These are phyloP conservation scores for Sceliomorpha sp. DNA, from an alignment of 2,888 invertebrate species.

Conservation along the genomic window DNA sequence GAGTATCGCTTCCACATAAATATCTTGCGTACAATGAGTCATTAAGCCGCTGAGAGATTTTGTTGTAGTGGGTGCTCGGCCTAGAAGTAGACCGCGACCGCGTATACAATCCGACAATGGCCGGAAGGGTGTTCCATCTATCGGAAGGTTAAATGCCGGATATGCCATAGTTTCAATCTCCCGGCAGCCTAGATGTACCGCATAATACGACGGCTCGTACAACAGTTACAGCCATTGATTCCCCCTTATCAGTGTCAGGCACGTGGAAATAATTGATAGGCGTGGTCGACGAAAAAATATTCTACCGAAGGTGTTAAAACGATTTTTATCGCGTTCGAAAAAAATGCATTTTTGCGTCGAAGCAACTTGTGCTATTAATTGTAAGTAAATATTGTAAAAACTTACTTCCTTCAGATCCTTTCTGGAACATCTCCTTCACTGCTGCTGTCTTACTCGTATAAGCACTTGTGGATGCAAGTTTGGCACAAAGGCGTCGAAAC, in stretches of 20 bases:
- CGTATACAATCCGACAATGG: constrained; percentile 67
- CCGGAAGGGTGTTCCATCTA: constrained; percentile 69
- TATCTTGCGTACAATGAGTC: constrained; percentile 76
- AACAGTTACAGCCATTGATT: constrained; percentile 43
- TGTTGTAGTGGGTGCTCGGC: constrained; percentile 51
- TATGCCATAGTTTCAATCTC: constrained; percentile 45
- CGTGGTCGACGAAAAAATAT: too few relatives aligned
- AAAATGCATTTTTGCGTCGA: too few relatives aligned
- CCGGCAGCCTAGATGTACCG: constrained; percentile 16
- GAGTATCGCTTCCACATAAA: constrained; percentile 71
- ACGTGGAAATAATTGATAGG: constrained; percentile 11
- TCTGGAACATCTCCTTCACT: constrained; percentile 85
- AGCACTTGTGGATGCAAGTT: constrained; percentile 88
- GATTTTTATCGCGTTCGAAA: too few relatives aligned
- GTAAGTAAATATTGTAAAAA: too few relatives aligned
- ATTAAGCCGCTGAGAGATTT: constrained; percentile 65
- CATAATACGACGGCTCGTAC: constrained; percentile 26
- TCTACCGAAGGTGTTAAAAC: too few relatives aligned
- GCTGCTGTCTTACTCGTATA: constrained; percentile 91
- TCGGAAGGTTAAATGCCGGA: constrained; percentile 67
- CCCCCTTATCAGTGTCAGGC: constrained; percentile 34
- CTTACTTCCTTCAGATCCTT: constrained; percentile 79
- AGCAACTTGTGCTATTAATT: too few relatives aligned
- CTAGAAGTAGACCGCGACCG: constrained; percentile 73
- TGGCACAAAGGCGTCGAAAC: constrained; percentile 89